These are phyloP conservation scores for Callyntrura sp. DNA, from an alignment of 2,888 invertebrate genomes.

Conservation along the genomic window DNA sequence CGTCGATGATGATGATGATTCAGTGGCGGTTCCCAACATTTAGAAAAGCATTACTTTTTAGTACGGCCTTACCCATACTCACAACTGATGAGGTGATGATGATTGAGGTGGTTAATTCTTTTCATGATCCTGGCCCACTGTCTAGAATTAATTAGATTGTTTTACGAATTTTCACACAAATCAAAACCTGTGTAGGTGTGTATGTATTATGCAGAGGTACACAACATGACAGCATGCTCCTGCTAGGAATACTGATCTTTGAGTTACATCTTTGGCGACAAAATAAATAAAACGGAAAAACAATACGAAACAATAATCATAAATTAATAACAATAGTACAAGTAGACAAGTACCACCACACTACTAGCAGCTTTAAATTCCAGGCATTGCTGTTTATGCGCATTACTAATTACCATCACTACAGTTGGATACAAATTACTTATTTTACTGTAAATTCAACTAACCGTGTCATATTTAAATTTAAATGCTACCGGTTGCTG, in stretches of 20 bases:
- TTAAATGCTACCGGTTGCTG: conserved; percentile 14
- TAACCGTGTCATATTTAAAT: conserved; percentile 10
- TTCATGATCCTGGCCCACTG: conserved; percentile 81
- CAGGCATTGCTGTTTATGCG: not conserved
- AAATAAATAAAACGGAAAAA: not conserved
- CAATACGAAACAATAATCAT: conserved; percentile 6
- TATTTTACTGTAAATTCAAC: not conserved
- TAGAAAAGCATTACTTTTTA: conserved; percentile 17
- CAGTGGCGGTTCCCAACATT: conserved; percentile 58
- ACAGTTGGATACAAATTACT: conserved; percentile 1
- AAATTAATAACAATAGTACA: not conserved
- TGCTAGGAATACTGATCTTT: not conserved
- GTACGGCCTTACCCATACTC: not conserved
- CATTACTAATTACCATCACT: not conserved
- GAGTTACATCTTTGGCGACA: conserved; percentile 30
- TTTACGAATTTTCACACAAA: conserved; percentile 61
- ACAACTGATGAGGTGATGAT: conserved; percentile 71
- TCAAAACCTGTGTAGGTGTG: conserved; percentile 30
- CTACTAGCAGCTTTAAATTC: not conserved
- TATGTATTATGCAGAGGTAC: not conserved
- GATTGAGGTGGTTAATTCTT: conserved; percentile 83
- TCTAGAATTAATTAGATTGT: conserved; percentile 83
- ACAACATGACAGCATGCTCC: not conserved
- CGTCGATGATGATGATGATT: conserved; percentile 3
- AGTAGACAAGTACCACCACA: no score